Evolutionary conservation across 2,888 invertebrate genomes (phyloP), one percentile per base, ranked within the genome.

Genomic region (Lithophane socia): DNA sequence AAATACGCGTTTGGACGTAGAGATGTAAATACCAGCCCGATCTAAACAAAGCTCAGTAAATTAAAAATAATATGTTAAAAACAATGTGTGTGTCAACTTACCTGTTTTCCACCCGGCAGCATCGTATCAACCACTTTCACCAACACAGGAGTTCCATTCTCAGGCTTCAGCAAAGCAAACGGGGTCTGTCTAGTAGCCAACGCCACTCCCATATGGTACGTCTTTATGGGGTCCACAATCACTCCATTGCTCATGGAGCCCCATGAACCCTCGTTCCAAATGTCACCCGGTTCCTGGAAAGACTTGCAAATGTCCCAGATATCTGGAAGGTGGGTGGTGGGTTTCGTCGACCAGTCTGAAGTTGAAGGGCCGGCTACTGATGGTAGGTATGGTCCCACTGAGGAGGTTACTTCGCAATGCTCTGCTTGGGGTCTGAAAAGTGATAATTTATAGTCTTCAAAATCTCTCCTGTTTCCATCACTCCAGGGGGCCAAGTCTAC

Each of bases 181-280:
- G 98, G 98, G 0, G 97, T 98, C 91, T 98, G 97, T 65, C 97
- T 97, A 4, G 97, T 97, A 10, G 97, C 95, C 79, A 97, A 88
- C 8, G 98, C 98, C 13, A 97, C 97, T 70, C 97, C 97, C 98
- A 98, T 98, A 8, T 98, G 98, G 80, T 97, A 97, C 0, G 98
- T 98, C 87, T 97, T 97, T 80, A 98, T 98, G 56, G 97, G 97
- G 83, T 98, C 97, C n/a, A 98, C 97, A 2, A 98, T 94, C 37
- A 98, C 97, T 1, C 97, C 97, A 77, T 96, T 93, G 49, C 91
- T 90, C 80, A 93, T 89, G 0, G 90, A 82, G 52, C 89, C 87
- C 90, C 91, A 92, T 21, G 91, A 87, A 3, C 85, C 82, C 3
- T 93, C 90, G 67, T 82, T 88, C 89, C 90, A 92, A 9, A 89